Evolutionary conservation across 2,113 vertebrate genomes (phyloP).

Genomic region (Pristiophorus japonicus): DNA sequence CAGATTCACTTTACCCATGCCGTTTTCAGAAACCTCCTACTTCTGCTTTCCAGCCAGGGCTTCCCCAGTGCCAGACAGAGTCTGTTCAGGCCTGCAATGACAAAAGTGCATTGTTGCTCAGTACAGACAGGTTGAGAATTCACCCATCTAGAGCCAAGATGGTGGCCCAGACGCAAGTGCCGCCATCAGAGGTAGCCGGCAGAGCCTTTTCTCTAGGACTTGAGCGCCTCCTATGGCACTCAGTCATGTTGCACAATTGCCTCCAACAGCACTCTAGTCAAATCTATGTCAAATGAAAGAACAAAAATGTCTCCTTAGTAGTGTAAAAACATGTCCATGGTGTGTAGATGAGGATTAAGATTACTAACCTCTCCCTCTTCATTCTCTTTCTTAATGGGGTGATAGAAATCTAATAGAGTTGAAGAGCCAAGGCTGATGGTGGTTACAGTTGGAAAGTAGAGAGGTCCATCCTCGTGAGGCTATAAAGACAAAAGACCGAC

Average conservation of each 20-base stretch:
- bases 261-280: background rate
- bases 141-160: background rate
- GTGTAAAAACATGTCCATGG: background rate
- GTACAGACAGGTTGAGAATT: background rate
- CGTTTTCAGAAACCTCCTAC: background rate
- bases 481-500: conserved; percentile 42
- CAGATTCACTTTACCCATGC: background rate
- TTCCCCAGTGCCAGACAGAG: background rate
- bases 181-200: background rate
- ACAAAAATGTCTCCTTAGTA: background rate
- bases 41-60: background rate
- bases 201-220: background rate
- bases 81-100: background rate
- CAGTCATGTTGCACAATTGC: background rate
- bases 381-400: conserved; percentile 51
- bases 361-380: conserved; percentile 17
- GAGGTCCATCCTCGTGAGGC: conserved; percentile 81
- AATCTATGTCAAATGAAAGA: background rate
- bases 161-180: background rate
- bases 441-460: conserved; percentile 80
- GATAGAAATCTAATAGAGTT: conserved; percentile 75
- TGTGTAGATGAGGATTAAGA: background rate
- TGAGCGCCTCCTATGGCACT: no score
- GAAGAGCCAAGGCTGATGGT: conserved; percentile 83
- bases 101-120: no score